Evolutionary conservation across 2,797 vertebrate genomes (phyloP).

Genomic region (Mionectes olivaceus): DNA sequence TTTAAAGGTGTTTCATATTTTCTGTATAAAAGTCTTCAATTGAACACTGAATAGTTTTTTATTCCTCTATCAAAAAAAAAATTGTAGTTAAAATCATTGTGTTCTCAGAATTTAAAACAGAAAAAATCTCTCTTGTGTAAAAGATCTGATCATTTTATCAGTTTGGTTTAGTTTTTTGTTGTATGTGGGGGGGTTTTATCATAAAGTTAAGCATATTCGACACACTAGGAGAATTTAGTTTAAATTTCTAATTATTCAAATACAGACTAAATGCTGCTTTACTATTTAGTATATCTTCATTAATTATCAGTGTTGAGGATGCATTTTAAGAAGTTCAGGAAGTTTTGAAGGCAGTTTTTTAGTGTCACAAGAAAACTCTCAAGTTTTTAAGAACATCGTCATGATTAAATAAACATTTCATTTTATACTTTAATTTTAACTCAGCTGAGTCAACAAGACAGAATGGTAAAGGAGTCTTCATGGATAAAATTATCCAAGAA

Average conservation of each 20-base stretch:
- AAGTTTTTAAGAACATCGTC: constrained; percentile 29
- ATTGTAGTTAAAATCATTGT: not conserved
- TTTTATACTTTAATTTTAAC: constrained; percentile 69
- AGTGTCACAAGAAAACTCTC: constrained; percentile 43
- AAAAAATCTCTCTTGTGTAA: not conserved
- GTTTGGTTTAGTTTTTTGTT: not conserved
- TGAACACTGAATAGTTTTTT: not conserved
- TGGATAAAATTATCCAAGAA: constrained; percentile 63
- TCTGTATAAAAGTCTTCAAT: not conserved
- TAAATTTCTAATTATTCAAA: constrained; percentile 60
- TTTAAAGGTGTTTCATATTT: constrained; percentile 23
- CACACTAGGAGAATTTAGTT: constrained; percentile 36
- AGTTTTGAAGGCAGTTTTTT: constrained; percentile 48
- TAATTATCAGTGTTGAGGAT: constrained; percentile 53
- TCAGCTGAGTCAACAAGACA: constrained; percentile 62
- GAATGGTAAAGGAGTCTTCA: constrained; percentile 28
- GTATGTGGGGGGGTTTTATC: not conserved
- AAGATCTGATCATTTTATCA: constrained; percentile 14
- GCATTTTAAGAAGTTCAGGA: constrained; percentile 52
- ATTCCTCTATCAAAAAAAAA: not conserved
- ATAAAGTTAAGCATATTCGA: constrained; percentile 44
- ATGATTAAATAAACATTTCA: constrained; percentile 70
- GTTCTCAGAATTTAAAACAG: constrained; percentile 14
- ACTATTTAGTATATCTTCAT: constrained; percentile 42
- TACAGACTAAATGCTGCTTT: constrained; percentile 22